Percentiles rank a stretch among this genome's conserved stretches.
Conservation (phyloP, 2,888 invertebrate species). For the Idaea straminata region DNA sequence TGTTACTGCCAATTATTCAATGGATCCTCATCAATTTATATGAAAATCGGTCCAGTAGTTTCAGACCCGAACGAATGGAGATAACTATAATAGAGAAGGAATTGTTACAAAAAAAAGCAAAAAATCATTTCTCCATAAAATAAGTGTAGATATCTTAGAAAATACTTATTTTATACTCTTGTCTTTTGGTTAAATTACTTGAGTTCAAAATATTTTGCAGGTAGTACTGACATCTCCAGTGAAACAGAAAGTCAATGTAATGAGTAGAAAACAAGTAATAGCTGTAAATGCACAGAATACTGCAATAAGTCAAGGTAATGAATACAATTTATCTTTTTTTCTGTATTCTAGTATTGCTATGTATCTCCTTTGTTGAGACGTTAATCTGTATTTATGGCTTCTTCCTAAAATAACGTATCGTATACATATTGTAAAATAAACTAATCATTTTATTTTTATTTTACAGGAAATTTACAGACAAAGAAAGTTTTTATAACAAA, state of each 20-base stretch:
- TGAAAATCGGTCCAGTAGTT: too few relatives aligned
- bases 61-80: too few relatives aligned
- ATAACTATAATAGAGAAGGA: too few relatives aligned
- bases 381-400: background rate
- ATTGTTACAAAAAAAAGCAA: too few relatives aligned
- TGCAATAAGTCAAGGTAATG: slow-evolving; percentile 40
- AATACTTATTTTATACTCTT: too few relatives aligned
- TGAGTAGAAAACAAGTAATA: slow-evolving; percentile 68
- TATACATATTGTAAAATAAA: background rate
- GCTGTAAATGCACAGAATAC: slow-evolving; percentile 83
- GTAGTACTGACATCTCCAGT: slow-evolving; percentile 67
- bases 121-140: too few relatives aligned
- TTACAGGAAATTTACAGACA: slow-evolving; percentile 35
- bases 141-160: too few relatives aligned
- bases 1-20: too few relatives aligned
- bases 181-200: too few relatives aligned
- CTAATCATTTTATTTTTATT: slow-evolving; percentile 10
- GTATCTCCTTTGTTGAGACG: background rate
- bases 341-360: background rate
- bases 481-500: slow-evolving; percentile 59
- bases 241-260: slow-evolving; percentile 61
- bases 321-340: too few relatives aligned
- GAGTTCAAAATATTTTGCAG: slow-evolving; percentile 48
- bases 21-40: too few relatives aligned
- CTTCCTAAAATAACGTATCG: too few relatives aligned